Conservation (phyloP, 2,113 vertebrate genomes). For the Equus przewalskii region DNA sequence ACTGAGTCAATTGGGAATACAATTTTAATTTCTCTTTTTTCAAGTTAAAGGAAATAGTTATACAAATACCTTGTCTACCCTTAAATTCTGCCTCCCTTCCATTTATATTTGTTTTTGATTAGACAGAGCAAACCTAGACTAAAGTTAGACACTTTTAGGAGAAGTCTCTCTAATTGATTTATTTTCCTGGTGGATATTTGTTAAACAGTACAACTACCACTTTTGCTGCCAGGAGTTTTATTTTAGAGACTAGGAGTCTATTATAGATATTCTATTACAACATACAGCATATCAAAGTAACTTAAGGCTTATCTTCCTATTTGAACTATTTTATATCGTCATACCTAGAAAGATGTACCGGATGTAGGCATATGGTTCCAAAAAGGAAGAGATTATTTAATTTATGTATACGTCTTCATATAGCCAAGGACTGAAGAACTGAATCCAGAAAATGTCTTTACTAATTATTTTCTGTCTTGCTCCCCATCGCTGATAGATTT, state of each 20-base stretch:
- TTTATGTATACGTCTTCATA: neutral
- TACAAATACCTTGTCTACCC: neutral
- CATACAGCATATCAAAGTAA: neutral
- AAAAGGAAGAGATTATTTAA: neutral
- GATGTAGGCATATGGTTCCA: neutral
- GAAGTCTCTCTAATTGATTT: neutral
- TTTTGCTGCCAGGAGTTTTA: neutral
- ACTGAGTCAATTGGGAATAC: neutral
- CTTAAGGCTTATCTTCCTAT: neutral
- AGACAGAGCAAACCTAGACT: conserved; percentile 1
- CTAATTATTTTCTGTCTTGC: neutral
- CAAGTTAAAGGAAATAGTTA: neutral
- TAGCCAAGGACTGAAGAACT: neutral
- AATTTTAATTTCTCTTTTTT: neutral
- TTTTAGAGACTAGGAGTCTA: neutral
- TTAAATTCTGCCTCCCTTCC: neutral
- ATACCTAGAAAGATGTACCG: neutral
- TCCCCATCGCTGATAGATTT: too few relatives aligned
- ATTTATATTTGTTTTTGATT: conserved; percentile 12
- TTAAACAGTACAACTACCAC: neutral
- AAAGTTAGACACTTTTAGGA: neutral
- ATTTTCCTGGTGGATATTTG: neutral
- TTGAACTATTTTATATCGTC: neutral
- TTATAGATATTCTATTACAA: neutral
- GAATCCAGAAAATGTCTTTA: neutral